These are phyloP conservation scores for Numida meleagris DNA, from an alignment of 2,113 vertebrate species.

Conservation along the genomic window DNA sequence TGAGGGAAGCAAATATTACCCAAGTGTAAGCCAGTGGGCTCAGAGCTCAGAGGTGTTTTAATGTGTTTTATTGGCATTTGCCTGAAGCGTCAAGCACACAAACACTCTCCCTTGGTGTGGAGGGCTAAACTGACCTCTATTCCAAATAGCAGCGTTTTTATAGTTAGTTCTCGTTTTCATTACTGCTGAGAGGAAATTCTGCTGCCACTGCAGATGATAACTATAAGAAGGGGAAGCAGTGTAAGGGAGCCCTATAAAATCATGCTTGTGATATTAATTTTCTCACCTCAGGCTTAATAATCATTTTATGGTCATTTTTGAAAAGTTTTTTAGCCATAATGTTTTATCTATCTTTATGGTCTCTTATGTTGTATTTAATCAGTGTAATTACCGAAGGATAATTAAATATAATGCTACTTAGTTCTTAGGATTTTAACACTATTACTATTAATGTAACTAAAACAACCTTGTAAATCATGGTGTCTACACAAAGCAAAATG, in stretches of 20 bases:
- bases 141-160: constrained; percentile 43
- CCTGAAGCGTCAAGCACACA: not conserved
- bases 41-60: not conserved
- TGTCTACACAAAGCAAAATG: constrained; percentile 61
- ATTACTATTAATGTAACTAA: constrained; percentile 69
- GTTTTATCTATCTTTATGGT: constrained; percentile 83
- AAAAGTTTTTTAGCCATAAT: constrained; percentile 81
- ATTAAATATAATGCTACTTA: constrained; percentile 82
- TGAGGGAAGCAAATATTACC: not conserved
- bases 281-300: constrained; percentile 85
- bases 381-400: constrained; percentile 82
- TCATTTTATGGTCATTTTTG: constrained; percentile 83
- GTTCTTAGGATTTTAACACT: constrained; percentile 78
- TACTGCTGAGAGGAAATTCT: constrained; percentile 60
- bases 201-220: constrained; percentile 63
- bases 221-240: constrained; percentile 52
- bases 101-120: not conserved
- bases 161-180: constrained; percentile 61
- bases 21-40: not conserved
- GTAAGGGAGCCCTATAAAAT: constrained; percentile 77
- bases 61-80: not conserved
- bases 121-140: constrained; percentile 39
- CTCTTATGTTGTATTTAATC: constrained; percentile 83
- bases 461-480: constrained; percentile 62
- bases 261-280: constrained; percentile 81